Base-by-base conservation (phyloP, 2,113 vertebrate species). In the Perccottus glenii region DNA sequence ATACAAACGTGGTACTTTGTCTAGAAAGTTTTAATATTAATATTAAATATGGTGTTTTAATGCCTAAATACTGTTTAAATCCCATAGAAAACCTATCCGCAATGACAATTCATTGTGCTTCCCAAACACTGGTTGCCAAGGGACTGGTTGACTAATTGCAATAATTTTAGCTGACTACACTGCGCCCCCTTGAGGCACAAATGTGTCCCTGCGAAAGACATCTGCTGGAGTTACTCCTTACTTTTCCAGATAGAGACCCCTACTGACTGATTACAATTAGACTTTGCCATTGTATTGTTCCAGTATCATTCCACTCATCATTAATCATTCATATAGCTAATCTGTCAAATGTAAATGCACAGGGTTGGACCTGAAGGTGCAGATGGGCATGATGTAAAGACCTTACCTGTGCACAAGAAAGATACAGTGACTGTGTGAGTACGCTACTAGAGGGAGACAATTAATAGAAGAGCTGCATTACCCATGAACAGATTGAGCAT, bases 401-500 rank as follows among this genome's bases (percentile, higher is more conserved):
- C 38, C 38, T 40, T 40, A 40, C 8, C 38, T 40, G 38, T 40
- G 38, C 38, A 6, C 5, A 40, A 40, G 38, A 40, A 40, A 40
- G 38, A 40, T 40, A 8, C 38, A 55, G 7, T 11, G n/a, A 9
- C 36, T 55, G 2, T 12, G 51, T 4, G 11, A 9, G 33, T 55
- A 14, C 9, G 2, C 16, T 44, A n/a, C 11, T 6, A 10, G 19
- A 12, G 8, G 8, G 14, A 67, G 9, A 33, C 7, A 43, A 12
- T 9, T 19, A n/a, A 53, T 32, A 49, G 2, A 10, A 4, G 35
- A 45, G 6, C 19, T 4, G 32, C 36, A 86, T 93, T 94, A 97
- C 96, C 95, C 71, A 96, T 94, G 49, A 99, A 88, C 33, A 99
- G 92, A 88, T 99, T 99, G 82, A 97, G 93, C 88, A 98, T 92